Base-by-base conservation (phyloP, 2,797 vertebrate genomes). In the Tapera naevia region DNA sequence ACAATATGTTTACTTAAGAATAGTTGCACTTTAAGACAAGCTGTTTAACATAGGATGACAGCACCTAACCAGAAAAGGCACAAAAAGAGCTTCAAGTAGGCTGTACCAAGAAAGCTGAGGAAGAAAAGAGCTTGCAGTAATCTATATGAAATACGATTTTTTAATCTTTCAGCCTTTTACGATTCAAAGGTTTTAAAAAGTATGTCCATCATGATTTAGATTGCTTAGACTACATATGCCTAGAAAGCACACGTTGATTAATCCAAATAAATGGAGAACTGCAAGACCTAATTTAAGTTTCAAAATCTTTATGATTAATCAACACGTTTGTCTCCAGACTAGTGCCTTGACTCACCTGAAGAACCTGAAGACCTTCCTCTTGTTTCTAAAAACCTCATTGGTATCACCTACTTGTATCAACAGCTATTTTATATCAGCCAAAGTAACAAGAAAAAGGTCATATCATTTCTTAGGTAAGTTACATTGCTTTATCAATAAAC, bases 1-100 rank as follows among this genome's bases (percentile, higher is more conserved):
- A 70, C 70, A 94, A 62, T 74, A 94, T 95, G 90, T 95, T 97
- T 97, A 93, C 50, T 83, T 85, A 78, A 91, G 48, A 86, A 70
- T 51, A 73, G 43, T 2, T 75, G 58, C 66, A 41, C 72, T 91
- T 85, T 54, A 79, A 84, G 75, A 60, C 90, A 93, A 74, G 70
- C 75, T 95, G 86, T 39, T 93, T 92, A 48, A 64, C 35, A 79
- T 43, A 67, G 14, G 11, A 67, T 19, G 45, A 60, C 15, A 53
- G 50, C 43, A 79, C 28, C 56, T 66, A 39, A 95, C 48, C 61
- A 90, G 69, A 83, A 88, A 73, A 89, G 25, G 41, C 80, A 72
- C 28, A 57, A 62, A 66, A 74, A 64, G 25, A 64, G 14, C 22
- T 66, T 89, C 65, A 80, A 85, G 50, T 9, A 79, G 72, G 32